Base-by-base conservation (phyloP, 1,140 invertebrate genomes). In the Paramacrobiotus metropolitanus region DNA sequence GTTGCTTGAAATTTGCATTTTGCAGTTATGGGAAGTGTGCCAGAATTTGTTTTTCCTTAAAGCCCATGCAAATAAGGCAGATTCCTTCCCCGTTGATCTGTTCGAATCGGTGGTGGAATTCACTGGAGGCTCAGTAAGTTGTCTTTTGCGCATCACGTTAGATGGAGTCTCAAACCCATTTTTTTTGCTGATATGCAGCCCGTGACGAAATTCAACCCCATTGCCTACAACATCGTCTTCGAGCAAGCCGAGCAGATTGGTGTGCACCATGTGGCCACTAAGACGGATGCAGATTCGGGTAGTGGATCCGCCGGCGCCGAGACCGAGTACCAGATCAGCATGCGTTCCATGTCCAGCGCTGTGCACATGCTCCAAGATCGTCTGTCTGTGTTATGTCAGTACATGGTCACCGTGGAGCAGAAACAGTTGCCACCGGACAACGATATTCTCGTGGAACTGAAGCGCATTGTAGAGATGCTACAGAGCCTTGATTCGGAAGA, bases 261-360 rank as follows among this genome's bases (percentile, higher is more conserved):
- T 28, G 48, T 55, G 4, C 15, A 55, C 48, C 48, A 55, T 24
- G 28, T 55, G 4, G 48, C 48, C 48, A 55, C 48, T 4, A 55
- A 55, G 24, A 24, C 48, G 24, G 48, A 55, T 24, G 24, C 48
- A 4, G 48, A 55, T 15, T 20, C 15, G 4, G 48, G 15, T 9
- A n/a, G n/a, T n/a, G 48, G 28, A 28, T 55, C 48, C 4, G 48
- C 48, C 24, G 24, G 4, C 24, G 48, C 15, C 15, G 48, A 55
- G 48, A 55, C 15, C 48, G 48, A 55, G 24, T 55, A 55, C 24
- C 48, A 55, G 24, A 55, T 55, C 48, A 55, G 48, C 24, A 55
- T 55, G 48, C 48, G 48, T 4, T 20, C 48, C 48, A 55, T 55
- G 48, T 20, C 48, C 15, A 55, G 48, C 48, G 48, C 48, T 24